A percentile compares a stretch with the other conserved stretches of the same genome.
Conservation (phyloP, 2,888 invertebrate genomes). For the Eupithecia pulchellata region DNA sequence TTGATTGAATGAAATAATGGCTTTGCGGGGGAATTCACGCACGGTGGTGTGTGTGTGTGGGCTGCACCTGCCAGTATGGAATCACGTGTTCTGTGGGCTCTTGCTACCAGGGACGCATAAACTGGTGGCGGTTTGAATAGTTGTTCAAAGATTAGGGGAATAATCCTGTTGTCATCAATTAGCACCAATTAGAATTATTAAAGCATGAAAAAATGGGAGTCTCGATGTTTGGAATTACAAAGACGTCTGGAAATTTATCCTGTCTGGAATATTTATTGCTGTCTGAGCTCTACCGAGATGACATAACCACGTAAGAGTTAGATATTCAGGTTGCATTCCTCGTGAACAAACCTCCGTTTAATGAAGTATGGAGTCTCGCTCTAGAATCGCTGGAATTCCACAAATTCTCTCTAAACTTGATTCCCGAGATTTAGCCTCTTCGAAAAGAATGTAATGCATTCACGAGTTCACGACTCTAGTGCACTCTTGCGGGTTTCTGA, state of each 20-base stretch:
- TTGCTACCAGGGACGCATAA: conserved; percentile 11
- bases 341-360: conserved; percentile 23
- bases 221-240: not conserved
- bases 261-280: conserved; percentile 5
- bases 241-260: not conserved
- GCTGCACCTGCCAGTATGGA: not conserved
- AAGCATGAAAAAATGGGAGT: not conserved
- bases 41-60: too few species aligned
- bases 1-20: conserved; percentile 14
- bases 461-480: conserved; percentile 62
- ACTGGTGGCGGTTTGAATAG: not conserved
- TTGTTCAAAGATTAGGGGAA: not conserved
- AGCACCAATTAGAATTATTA: not conserved
- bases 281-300: conserved; percentile 9
- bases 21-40: conserved; percentile 7
- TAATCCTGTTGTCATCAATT: not conserved
- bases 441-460: conserved; percentile 77
- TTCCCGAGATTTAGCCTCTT: conserved; percentile 75
- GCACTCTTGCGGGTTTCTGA: conserved; percentile 50
- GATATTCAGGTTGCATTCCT: conserved; percentile 17
- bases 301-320: conserved; percentile 6
- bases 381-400: conserved; percentile 43
- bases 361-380: conserved; percentile 24
- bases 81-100: conserved; percentile 14
- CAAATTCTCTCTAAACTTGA: conserved; percentile 62